These are phyloP conservation scores for Pituophis catenifer DNA, from an alignment of 2,113 vertebrate species.

Conservation along the genomic window DNA sequence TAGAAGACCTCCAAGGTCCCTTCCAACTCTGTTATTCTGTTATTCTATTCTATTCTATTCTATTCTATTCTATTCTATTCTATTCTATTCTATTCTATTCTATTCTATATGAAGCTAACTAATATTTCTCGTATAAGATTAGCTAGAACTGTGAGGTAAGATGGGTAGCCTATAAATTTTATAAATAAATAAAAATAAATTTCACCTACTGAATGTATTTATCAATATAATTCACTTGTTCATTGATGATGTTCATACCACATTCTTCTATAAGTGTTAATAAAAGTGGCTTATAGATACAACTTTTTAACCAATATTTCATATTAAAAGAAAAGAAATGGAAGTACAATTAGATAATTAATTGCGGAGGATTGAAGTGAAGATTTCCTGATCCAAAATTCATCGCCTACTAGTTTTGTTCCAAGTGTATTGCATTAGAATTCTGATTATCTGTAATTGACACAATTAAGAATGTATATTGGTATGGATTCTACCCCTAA, in stretches of 20 bases:
- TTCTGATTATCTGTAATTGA: background rate
- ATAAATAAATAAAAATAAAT: background rate
- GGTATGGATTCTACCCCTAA: background rate
- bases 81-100: too few species aligned
- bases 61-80: too few species aligned
- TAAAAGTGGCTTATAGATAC: background rate
- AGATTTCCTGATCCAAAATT: background rate
- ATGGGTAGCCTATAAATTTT: background rate
- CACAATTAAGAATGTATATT: background rate
- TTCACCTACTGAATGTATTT: background rate
- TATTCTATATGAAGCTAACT: background rate
- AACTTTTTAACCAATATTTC: background rate
- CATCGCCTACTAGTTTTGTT: background rate
- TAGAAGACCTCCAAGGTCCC: too few species aligned
- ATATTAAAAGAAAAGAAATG: background rate
- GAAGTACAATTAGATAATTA: background rate
- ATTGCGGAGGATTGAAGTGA: background rate
- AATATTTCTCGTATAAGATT: background rate
- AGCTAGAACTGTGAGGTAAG: background rate
- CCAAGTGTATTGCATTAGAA: background rate
- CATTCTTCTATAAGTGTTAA: background rate
- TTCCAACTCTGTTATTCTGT: too few species aligned
- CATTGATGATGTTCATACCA: background rate
- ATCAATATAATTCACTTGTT: background rate
- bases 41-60: too few species aligned